Conservation (phyloP, 1,140 invertebrate species). For the Apis florea region DNA sequence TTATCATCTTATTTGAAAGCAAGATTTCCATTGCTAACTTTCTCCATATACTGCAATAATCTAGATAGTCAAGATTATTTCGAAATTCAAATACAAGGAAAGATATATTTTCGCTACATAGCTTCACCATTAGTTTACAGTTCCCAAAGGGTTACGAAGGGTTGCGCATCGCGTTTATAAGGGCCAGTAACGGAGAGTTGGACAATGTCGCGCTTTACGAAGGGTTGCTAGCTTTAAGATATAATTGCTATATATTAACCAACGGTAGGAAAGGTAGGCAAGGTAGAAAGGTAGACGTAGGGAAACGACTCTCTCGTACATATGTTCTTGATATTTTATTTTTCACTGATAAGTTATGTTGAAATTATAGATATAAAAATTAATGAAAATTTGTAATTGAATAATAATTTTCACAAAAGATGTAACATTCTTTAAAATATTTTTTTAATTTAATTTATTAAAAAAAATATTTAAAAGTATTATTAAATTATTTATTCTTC, state of each 20-base stretch:
- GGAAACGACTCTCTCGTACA: conserved; percentile 14
- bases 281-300: no score
- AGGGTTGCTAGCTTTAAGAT: conserved; percentile 68
- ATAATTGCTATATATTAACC: conserved; percentile 76
- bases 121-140: conserved; percentile 75
- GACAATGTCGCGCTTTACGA: conserved; percentile 26
- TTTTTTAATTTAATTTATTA: neutral
- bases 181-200: conserved; percentile 46
- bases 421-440: neutral
- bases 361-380: neutral
- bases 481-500: no score
- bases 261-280: neutral
- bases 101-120: conserved; percentile 66
- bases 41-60: neutral
- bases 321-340: neutral
- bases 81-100: conserved; percentile 52
- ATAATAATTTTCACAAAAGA: neutral
- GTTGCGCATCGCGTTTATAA: conserved; percentile 66
- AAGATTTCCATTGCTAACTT: neutral
- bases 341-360: neutral
- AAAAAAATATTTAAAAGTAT: no score
- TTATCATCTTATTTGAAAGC: conserved; percentile 13
- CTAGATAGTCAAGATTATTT: conserved; percentile 1
- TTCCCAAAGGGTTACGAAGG: conserved; percentile 70
- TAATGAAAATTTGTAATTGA: neutral